Percentiles rank a stretch among this genome's conserved stretches.
These are phyloP conservation scores for Diorhabda carinulata DNA, from an alignment of 1,140 invertebrate species.

Conservation along the genomic window DNA sequence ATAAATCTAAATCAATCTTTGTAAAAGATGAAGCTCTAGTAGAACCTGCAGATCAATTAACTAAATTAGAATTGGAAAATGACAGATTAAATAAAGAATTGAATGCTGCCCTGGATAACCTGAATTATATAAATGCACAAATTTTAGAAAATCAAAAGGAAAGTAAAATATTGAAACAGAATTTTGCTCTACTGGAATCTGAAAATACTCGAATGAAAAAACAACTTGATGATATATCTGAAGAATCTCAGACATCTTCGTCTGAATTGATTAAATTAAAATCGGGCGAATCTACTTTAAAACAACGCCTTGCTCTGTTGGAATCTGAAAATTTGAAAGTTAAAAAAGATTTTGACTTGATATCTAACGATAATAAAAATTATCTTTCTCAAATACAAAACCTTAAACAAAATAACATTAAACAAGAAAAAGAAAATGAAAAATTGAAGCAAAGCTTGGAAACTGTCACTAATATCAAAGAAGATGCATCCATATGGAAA, in stretches of 20 bases:
- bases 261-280: slow-evolving; percentile 13
- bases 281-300: slow-evolving; percentile 15
- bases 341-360: slow-evolving; percentile 22
- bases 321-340: slow-evolving; percentile 28
- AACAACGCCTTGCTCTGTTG: slow-evolving; percentile 23
- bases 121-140: slow-evolving; percentile 6
- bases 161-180: slow-evolving; percentile 6
- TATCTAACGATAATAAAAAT: slow-evolving; percentile 8
- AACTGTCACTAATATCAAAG: not conserved
- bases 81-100: slow-evolving; percentile 22
- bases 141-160: slow-evolving; percentile 12
- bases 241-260: slow-evolving; percentile 11
- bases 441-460: slow-evolving; percentile 23
- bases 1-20: slow-evolving; percentile 6
- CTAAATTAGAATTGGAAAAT: slow-evolving; percentile 28
- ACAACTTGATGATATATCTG: slow-evolving; percentile 16
- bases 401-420: slow-evolving; percentile 11
- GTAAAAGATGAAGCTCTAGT: slow-evolving; percentile 10
- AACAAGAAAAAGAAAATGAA: slow-evolving; percentile 20
- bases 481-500: slow-evolving; percentile 18
- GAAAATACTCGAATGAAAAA: slow-evolving; percentile 22
- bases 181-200: slow-evolving; percentile 20
- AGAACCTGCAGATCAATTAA: slow-evolving; percentile 14
- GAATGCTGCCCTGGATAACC: slow-evolving; percentile 22
- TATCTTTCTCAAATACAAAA: not conserved